Percentiles rank a stretch among this genome's conserved stretches.
phyloP scores from a whole-genome alignment of 1,140 invertebrate species.

The Asbolus verrucosus region DNA sequence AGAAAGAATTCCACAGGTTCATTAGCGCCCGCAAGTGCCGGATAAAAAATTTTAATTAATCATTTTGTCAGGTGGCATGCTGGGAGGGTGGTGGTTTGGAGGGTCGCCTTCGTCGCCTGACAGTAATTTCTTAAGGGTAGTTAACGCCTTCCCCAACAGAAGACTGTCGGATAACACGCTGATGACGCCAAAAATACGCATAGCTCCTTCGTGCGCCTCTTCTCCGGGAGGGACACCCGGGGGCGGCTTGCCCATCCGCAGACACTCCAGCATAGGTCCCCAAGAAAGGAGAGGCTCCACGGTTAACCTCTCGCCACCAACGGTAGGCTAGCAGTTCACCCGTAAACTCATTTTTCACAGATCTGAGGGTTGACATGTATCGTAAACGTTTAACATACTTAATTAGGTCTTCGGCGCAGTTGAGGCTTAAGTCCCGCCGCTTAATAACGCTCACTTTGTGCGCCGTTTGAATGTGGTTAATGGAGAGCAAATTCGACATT shows the following conservation, averaged over 20 bases:
- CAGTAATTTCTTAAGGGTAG: constrained; percentile 87
- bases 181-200: constrained; percentile 88
- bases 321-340: constrained; percentile 71
- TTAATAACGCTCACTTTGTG: no score
- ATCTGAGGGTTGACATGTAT: no score
- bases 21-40: no score
- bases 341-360: no score
- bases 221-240: constrained; percentile 87
- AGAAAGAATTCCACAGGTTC: constrained; percentile 85
- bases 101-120: constrained; percentile 82
- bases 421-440: no score
- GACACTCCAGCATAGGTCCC: constrained; percentile 90
- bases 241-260: constrained; percentile 80
- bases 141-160: constrained; percentile 83
- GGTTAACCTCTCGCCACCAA: constrained; percentile 87
- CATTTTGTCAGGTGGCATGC: constrained; percentile 67
- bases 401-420: no score
- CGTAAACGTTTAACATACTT: not conserved
- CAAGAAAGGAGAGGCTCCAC: constrained; percentile 87
- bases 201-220: constrained; percentile 86
- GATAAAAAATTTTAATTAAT: constrained; percentile 1
- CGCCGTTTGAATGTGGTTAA: no score
- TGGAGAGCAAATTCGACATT: no score
- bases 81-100: constrained; percentile 81
- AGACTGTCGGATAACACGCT: constrained; percentile 91